Percentiles rank a stretch among this genome's conserved stretches.
Conservation (phyloP, 2,113 vertebrate genomes). For the Arothron firmamentum region DNA sequence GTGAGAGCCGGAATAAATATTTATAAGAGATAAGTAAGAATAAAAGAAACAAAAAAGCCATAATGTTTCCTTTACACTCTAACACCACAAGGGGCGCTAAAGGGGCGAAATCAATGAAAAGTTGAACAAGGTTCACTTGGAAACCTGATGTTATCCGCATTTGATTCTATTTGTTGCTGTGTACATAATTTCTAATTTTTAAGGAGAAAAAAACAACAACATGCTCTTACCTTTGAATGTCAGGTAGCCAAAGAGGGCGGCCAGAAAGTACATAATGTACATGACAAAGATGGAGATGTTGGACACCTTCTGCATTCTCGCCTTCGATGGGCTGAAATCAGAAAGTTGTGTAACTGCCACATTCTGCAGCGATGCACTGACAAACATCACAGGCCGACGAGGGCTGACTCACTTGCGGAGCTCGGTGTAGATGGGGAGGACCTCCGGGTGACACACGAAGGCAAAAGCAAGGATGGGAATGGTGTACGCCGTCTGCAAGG, state of each 20-base stretch:
- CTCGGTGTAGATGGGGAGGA: slow-evolving; percentile 96
- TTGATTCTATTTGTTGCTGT: neutral
- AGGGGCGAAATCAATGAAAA: too few species aligned
- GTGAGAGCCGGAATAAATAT: neutral
- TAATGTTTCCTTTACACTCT: neutral
- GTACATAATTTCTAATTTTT: neutral
- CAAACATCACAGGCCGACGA: slow-evolving; percentile 5
- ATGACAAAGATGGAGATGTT: slow-evolving; percentile 94
- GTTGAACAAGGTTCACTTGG: too few species aligned
- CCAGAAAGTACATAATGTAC: slow-evolving; percentile 97
- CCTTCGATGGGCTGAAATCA: slow-evolving; percentile 82
- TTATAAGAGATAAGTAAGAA: neutral
- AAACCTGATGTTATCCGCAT: too few species aligned
- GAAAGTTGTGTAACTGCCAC: slow-evolving; percentile 10
- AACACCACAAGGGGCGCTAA: neutral
- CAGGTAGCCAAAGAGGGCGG: slow-evolving; percentile 96
- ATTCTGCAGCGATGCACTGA: slow-evolving; percentile 5
- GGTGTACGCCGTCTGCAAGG: slow-evolving; percentile 88
- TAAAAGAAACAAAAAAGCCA: neutral
- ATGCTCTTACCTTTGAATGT: slow-evolving; percentile 89
- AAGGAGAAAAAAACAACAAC: slow-evolving; percentile 6
- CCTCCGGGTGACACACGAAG: slow-evolving; percentile 97
- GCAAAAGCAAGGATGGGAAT: slow-evolving; percentile 97
- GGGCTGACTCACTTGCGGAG: slow-evolving; percentile 86
- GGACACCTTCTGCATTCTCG: slow-evolving; percentile 92